These are phyloP conservation scores for Corvus cornix DNA, from an alignment of 2,113 vertebrate species.

Conservation along the genomic window DNA sequence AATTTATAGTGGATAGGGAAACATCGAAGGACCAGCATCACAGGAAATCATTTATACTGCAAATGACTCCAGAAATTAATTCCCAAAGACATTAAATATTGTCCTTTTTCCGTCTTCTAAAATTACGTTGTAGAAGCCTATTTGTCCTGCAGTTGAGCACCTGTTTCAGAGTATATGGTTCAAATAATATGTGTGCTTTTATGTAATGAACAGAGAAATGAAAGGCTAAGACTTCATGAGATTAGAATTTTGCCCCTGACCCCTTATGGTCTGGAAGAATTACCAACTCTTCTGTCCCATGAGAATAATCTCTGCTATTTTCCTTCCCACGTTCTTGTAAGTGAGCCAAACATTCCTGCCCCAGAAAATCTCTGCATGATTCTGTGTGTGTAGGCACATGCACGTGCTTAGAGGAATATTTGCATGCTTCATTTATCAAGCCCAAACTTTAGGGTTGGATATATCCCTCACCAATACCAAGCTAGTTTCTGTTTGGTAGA, in stretches of 20 bases:
- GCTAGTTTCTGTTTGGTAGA: background rate
- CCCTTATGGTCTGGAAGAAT: background rate
- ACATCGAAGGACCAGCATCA: background rate
- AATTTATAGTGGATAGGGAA: background rate
- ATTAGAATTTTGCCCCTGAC: background rate
- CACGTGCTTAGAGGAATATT: background rate
- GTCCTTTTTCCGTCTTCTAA: background rate
- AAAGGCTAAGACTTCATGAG: background rate
- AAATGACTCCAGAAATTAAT: background rate
- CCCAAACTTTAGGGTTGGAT: background rate
- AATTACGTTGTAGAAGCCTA: background rate
- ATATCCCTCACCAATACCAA: background rate
- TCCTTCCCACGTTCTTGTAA: background rate
- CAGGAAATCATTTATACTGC: background rate
- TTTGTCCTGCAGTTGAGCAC: background rate
- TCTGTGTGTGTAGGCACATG: rapidly evolving
- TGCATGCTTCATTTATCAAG: background rate
- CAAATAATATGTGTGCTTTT: background rate
- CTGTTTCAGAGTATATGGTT: background rate
- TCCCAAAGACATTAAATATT: background rate
- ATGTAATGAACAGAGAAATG: background rate
- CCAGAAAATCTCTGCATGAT: background rate
- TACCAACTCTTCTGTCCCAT: background rate
- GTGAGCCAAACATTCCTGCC: background rate
- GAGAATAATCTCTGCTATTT: background rate